A percentile compares a stretch with the other conserved stretches of the same genome.
Conservation (phyloP, 2,888 invertebrate species). For the Synergus laeviventris region DNA sequence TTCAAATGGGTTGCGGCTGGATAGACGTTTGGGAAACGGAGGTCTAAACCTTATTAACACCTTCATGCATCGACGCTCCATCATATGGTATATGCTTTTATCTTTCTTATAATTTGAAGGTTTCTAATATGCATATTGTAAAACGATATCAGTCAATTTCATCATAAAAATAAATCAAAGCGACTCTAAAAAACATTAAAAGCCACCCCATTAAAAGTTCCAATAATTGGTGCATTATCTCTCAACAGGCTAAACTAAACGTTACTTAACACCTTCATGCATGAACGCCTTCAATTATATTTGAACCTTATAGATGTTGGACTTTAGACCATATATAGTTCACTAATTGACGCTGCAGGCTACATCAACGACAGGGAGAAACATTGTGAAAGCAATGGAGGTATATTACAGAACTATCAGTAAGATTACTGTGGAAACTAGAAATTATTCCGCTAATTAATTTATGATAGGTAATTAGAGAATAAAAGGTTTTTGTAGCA, state of each 20-base stretch:
- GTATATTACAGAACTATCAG: background rate
- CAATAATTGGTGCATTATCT: background rate
- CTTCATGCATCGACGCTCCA: no score
- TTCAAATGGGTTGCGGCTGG: no score
- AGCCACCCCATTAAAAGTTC: background rate
- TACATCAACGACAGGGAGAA: background rate
- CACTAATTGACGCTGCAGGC: conserved; percentile 7
- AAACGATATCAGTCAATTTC: background rate
- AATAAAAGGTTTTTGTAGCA: background rate
- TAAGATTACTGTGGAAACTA: background rate
- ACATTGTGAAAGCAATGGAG: background rate
- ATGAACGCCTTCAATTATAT: conserved; percentile 7
- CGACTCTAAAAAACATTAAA: conserved; percentile 1
- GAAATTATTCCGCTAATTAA: background rate
- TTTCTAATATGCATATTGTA: background rate
- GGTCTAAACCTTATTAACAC: no score
- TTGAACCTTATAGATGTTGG: background rate
- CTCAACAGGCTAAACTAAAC: background rate
- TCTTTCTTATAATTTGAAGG: background rate
- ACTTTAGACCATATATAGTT: background rate
- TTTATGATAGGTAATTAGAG: background rate
- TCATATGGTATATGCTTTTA: no score
- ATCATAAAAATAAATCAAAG: background rate
- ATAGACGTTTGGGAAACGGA: no score
- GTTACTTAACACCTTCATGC: background rate